These are phyloP conservation scores for Alentia gelatinosa DNA, from an alignment of 2,888 invertebrate species.

Conservation along the genomic window DNA sequence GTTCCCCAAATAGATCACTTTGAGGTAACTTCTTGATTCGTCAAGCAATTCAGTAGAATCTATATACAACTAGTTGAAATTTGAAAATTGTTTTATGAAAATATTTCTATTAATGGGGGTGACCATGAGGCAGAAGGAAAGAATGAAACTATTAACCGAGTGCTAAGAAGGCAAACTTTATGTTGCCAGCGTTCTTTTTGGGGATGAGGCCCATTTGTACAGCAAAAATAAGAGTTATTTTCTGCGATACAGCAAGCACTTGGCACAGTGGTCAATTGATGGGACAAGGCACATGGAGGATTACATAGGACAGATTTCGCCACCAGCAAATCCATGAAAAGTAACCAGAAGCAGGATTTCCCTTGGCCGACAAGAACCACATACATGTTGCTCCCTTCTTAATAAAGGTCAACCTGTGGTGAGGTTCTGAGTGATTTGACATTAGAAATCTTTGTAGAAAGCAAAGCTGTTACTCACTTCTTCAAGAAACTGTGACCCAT, in stretches of 20 bases:
- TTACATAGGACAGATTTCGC: neutral
- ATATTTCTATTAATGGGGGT: too few relatives aligned
- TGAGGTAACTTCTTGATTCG: neutral
- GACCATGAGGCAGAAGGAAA: too few relatives aligned
- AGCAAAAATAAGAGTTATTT: neutral
- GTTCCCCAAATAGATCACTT: neutral
- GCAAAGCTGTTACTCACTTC: too few relatives aligned
- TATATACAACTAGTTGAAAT: too few relatives aligned
- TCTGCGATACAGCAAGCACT: constrained; percentile 1
- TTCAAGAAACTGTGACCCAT: too few relatives aligned
- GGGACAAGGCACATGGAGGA: neutral
- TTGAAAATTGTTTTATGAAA: too few relatives aligned
- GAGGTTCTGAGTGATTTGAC: too few relatives aligned
- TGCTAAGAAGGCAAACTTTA: neutral
- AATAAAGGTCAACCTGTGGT: too few relatives aligned
- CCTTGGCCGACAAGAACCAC: too few relatives aligned
- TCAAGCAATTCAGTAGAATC: neutral
- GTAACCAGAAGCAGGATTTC: neutral
- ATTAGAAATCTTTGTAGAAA: too few relatives aligned
- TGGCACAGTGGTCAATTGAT: neutral
- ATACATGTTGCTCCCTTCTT: too few relatives aligned
- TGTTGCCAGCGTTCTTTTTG: neutral
- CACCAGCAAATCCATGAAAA: too few relatives aligned
- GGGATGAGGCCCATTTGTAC: neutral
- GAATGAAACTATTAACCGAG: neutral